Conservation (phyloP, 2,888 invertebrate genomes). For the Sepioteuthis lessoniana region DNA sequence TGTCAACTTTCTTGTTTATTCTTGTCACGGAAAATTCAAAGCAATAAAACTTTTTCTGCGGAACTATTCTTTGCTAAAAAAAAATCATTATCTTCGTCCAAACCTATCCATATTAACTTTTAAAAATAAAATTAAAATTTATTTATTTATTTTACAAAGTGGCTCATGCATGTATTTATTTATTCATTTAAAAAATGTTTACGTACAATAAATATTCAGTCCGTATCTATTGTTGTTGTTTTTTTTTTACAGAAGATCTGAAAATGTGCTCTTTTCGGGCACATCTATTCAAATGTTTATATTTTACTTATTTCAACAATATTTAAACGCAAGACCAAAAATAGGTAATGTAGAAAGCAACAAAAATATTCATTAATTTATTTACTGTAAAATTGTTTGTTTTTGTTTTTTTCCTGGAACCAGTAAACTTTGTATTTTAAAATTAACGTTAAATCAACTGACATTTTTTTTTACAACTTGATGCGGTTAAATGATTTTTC, state of each 20-base stretch:
- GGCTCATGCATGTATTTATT: no score
- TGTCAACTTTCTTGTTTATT: no score
- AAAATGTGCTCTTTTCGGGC: neutral
- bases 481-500: neutral
- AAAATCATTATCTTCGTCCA: neutral
- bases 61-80: neutral
- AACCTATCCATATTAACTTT: neutral
- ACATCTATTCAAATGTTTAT: rapidly evolving
- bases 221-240: neutral
- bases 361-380: neutral
- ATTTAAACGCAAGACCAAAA: neutral
- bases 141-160: neutral
- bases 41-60: neutral
- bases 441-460: neutral
- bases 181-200: neutral
- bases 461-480: neutral
- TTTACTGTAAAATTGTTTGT: neutral
- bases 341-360: neutral
- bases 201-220: neutral
- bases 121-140: neutral
- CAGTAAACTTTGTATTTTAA: no score
- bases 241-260: neutral
- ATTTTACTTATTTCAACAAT: neutral
- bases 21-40: neutral
- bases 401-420: no score